These are phyloP conservation scores for Habropoda laboriosa DNA, from an alignment of 1,140 invertebrate genomes.

Conservation along the genomic window DNA sequence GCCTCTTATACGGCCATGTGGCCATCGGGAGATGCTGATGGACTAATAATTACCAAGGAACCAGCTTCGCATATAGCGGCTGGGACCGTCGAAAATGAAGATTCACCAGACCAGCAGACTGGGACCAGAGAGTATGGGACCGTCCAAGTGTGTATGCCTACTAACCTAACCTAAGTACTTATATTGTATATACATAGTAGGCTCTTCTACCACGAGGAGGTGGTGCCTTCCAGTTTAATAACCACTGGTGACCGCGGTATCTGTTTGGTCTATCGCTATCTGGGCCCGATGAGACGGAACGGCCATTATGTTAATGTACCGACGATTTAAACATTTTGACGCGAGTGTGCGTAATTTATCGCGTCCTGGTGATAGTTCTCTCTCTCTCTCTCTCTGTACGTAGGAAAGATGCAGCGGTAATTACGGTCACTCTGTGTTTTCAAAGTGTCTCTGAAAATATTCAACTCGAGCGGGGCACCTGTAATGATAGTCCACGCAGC, in stretches of 20 bases:
- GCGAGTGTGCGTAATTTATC: not conserved
- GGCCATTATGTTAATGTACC: not conserved
- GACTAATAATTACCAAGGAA: conserved; percentile 78
- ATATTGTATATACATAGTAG: too few relatives aligned
- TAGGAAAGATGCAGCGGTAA: not conserved
- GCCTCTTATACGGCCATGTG: conserved; percentile 76
- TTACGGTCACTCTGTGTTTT: not conserved
- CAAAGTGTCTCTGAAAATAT: conserved; percentile 8
- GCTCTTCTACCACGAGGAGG: not conserved
- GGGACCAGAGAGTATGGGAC: conserved; percentile 5
- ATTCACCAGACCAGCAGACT: conserved; percentile 57
- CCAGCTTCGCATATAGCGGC: conserved; percentile 61
- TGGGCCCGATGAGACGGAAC: conserved; percentile 6
- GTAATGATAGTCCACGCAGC: not conserved
- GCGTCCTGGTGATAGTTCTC: not conserved
- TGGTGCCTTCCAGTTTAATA: conserved; percentile 39
- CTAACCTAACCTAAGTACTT: too few relatives aligned
- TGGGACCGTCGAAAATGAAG: conserved; percentile 65
- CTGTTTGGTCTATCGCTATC: conserved; percentile 40
- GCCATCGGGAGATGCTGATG: conserved; percentile 78
- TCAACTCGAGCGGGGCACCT: not conserved
- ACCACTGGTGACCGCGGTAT: not conserved
- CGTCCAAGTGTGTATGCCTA: conserved; percentile 20
- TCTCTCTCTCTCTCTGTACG: too few relatives aligned
- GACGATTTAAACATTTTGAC: not conserved